These are phyloP conservation scores for Harlomillsia oculata DNA, from an alignment of 1,140 invertebrate species.

Conservation along the genomic window DNA sequence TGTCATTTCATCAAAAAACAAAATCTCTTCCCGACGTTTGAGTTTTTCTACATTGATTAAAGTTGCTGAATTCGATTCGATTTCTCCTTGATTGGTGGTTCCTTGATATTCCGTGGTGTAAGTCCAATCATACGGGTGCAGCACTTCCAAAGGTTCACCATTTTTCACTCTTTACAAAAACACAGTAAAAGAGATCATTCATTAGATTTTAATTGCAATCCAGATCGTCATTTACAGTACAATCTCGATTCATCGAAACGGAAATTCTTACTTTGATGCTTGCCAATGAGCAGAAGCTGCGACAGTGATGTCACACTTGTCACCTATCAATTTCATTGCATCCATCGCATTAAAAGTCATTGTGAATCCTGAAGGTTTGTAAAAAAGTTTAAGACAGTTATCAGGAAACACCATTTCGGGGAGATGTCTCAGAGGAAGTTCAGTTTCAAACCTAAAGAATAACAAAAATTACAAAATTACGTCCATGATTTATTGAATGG, in stretches of 20 bases:
- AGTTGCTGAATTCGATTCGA: conserved; percentile 51
- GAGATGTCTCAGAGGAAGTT: conserved; percentile 71
- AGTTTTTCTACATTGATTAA: conserved; percentile 82
- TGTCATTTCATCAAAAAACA: conserved; percentile 87
- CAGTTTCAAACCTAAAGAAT: conserved; percentile 13
- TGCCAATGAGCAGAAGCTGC: conserved; percentile 83
- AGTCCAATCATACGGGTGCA: conserved; percentile 94
- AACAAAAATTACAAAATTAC: background rate
- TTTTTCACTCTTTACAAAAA: conserved; percentile 43
- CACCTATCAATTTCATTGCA: conserved; percentile 69
- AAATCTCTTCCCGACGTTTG: conserved; percentile 78
- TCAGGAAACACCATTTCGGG: conserved; percentile 98
- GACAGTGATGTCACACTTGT: conserved; percentile 58
- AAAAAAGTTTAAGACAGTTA: conserved; percentile 61
- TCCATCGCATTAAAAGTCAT: conserved; percentile 85
- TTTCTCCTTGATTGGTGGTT: conserved; percentile 40
- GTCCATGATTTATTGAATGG: background rate
- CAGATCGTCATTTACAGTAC: too few species aligned
- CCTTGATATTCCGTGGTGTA: conserved; percentile 91
- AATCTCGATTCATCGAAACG: too few species aligned
- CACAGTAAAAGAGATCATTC: too few species aligned
- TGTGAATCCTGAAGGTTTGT: conserved; percentile 53
- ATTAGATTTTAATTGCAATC: too few species aligned
- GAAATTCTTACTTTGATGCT: conserved; percentile 62
- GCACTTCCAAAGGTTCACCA: conserved; percentile 57